phyloP scores from a whole-genome alignment of 2,888 invertebrate genomes.

The Seira musarum region DNA sequence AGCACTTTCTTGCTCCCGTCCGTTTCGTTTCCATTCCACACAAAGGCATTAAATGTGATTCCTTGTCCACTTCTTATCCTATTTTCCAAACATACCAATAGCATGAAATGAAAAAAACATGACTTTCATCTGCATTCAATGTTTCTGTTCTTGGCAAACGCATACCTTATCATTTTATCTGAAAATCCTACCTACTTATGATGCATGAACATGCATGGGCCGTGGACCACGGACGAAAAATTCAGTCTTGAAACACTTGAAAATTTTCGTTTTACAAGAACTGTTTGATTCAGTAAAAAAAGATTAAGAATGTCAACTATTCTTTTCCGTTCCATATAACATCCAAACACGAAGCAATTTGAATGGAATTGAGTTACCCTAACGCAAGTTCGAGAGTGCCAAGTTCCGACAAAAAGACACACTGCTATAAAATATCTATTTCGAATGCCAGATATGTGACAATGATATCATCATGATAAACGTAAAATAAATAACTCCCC shows the following conservation, averaged over 20 bases:
- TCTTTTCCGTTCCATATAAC: background rate
- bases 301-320: background rate
- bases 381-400: background rate
- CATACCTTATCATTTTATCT: background rate
- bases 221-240: background rate
- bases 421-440: background rate
- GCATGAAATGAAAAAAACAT: background rate
- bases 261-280: background rate
- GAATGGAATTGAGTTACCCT: background rate
- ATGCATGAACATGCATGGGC: background rate
- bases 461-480: background rate
- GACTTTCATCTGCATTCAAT: background rate
- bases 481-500: background rate
- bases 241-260: background rate
- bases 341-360: background rate
- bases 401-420: background rate
- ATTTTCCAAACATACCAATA: constrained; percentile 1
- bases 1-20: too few species aligned
- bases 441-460: background rate
- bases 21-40: background rate
- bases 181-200: background rate
- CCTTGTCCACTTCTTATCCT: background rate
- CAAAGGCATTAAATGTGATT: background rate
- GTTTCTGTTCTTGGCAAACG: background rate
- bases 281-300: background rate